Evolutionary conservation across 2,888 invertebrate species (phyloP).

Genomic region (Uropetala carovei): DNA sequence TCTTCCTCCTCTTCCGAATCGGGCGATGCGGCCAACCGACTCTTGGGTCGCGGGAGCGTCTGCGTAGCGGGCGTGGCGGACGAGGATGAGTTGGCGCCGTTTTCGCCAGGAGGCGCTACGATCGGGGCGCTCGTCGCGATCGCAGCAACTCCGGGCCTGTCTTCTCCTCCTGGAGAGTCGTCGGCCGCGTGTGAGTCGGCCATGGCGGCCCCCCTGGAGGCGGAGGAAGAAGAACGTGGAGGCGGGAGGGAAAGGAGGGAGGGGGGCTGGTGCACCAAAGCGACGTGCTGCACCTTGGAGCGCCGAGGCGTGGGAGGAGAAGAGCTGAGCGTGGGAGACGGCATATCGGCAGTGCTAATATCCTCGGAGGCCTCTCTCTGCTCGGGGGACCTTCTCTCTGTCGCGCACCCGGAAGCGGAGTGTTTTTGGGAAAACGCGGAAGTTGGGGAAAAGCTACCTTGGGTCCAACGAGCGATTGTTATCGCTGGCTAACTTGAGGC

Average conservation of each 20-base stretch:
- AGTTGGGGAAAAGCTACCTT: constrained; percentile 71
- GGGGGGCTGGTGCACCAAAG: constrained; percentile 77
- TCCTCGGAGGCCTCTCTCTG: constrained; percentile 76
- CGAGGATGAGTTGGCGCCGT: constrained; percentile 45
- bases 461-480: constrained; percentile 72
- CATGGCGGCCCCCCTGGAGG: constrained; percentile 79
- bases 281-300: constrained; percentile 75
- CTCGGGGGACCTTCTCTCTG: constrained; percentile 71
- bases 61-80: constrained; percentile 63
- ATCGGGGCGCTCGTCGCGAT: neutral
- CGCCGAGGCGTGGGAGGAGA: constrained; percentile 73
- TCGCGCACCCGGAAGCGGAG: constrained; percentile 68
- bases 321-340: constrained; percentile 69
- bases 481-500: constrained; percentile 73
- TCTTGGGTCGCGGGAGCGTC: constrained; percentile 66
- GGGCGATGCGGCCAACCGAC: constrained; percentile 35
- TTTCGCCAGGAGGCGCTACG: constrained; percentile 40
- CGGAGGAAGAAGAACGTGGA: constrained; percentile 77
- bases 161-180: constrained; percentile 66
- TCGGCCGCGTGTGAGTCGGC: constrained; percentile 77
- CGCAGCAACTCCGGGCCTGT: constrained; percentile 31
- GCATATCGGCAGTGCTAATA: constrained; percentile 72
- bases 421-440: constrained; percentile 72
- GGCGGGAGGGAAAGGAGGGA: constrained; percentile 79
- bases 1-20: constrained; percentile 46